phyloP scores from a whole-genome alignment of 2,113 vertebrate species.

The Aptenodytes forsteri region DNA sequence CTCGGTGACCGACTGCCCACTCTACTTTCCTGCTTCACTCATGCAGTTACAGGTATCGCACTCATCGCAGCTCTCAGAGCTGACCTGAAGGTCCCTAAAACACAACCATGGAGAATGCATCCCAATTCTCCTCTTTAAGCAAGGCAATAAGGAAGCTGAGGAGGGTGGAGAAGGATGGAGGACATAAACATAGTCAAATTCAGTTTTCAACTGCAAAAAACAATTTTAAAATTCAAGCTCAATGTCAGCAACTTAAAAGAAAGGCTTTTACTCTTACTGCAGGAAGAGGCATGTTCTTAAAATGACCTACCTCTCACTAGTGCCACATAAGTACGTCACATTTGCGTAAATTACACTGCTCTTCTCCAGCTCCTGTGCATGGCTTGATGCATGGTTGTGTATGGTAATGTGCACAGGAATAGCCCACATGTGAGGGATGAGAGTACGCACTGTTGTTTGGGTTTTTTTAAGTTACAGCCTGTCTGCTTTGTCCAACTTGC shows the following conservation, averaged over 20 bases:
- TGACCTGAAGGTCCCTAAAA: neutral
- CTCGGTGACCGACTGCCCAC: rapidly evolving
- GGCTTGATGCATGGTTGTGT: rapidly evolving
- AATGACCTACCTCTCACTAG: neutral
- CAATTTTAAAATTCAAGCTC: neutral
- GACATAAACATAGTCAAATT: neutral
- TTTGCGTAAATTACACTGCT: neutral
- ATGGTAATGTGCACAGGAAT: neutral
- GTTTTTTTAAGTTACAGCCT: neutral
- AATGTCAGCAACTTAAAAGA: neutral
- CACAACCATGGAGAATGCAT: neutral
- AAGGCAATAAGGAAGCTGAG: neutral
- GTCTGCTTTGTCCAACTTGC: neutral
- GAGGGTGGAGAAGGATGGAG: neutral
- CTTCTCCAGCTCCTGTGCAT: neutral
- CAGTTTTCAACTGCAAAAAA: neutral
- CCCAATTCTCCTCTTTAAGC: neutral
- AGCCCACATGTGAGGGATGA: neutral
- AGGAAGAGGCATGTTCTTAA: neutral
- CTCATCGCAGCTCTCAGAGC: neutral
- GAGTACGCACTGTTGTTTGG: neutral
- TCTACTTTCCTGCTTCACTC: neutral
- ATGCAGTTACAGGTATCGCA: neutral
- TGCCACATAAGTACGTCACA: neutral
- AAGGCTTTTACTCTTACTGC: neutral